Percentiles rank a stretch among this genome's conserved stretches.
Conservation (phyloP, 2,888 invertebrate species). For the Lottia scabra region DNA sequence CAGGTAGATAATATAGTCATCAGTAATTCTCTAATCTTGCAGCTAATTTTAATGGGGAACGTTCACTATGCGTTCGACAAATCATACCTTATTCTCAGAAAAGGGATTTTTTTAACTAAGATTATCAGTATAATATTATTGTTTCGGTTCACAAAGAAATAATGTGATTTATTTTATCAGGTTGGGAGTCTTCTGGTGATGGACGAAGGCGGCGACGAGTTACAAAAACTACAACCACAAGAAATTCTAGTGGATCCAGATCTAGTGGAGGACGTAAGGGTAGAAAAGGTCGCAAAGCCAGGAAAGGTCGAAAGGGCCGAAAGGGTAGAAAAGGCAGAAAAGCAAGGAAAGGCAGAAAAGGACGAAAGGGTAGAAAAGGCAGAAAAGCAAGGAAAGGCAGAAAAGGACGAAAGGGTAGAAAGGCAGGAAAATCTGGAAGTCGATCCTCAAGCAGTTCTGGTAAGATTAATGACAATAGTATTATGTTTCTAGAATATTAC, state of each 20-base stretch:
- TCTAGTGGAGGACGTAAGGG: background rate
- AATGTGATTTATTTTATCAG: background rate
- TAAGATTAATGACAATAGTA: too few relatives aligned
- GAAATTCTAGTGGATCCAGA: too few relatives aligned
- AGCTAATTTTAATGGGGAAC: too few relatives aligned
- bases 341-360: background rate
- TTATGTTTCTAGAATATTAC: too few relatives aligned
- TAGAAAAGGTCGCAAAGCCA: background rate
- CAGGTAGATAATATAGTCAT: too few relatives aligned
- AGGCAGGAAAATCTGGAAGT: background rate
- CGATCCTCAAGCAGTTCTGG: too few relatives aligned
- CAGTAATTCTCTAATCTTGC: too few relatives aligned
- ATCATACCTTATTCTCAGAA: too few relatives aligned
- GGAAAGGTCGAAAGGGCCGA: background rate
- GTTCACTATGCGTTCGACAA: too few relatives aligned
- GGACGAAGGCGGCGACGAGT: background rate
- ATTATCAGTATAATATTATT: too few relatives aligned
- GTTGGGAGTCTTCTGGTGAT: background rate
- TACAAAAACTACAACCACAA: too few relatives aligned
- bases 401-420: background rate
- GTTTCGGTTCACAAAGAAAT: background rate
- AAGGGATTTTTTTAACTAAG: too few relatives aligned
- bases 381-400: background rate
- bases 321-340: background rate
- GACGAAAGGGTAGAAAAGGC: background rate